A percentile compares a stretch with the other conserved stretches of the same genome.
phyloP scores from a whole-genome alignment of 2,888 invertebrate genomes.

The Arctia plantaginis region DNA sequence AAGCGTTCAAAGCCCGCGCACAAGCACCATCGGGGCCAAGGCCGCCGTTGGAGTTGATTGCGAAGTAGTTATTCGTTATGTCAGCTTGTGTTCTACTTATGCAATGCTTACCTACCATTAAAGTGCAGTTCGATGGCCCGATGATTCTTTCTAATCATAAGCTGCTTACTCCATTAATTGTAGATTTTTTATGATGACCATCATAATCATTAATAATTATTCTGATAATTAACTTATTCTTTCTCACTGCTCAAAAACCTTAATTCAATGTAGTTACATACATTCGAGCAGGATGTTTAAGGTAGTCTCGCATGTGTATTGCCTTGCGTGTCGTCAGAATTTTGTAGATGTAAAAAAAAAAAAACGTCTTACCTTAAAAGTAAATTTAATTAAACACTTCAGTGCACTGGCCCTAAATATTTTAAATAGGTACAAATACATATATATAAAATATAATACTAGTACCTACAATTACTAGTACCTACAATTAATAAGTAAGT shows the following conservation, averaged over 20 bases:
- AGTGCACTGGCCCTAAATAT: neutral
- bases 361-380: slow-evolving; percentile 7
- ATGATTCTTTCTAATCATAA: slow-evolving; percentile 48
- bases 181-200: neutral
- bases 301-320: neutral
- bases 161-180: slow-evolving; percentile 12
- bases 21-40: slow-evolving; percentile 76
- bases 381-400: neutral
- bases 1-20: slow-evolving; percentile 49
- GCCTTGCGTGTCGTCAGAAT: slow-evolving; percentile 16
- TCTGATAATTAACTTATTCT: neutral
- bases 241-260: neutral
- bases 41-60: slow-evolving; percentile 72
- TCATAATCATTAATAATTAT: neutral
- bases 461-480: too few relatives aligned
- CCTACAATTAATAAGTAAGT: too few relatives aligned
- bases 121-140: slow-evolving; percentile 80
- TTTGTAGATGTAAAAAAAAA: neutral
- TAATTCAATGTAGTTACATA: neutral
- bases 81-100: slow-evolving; percentile 85
- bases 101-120: slow-evolving; percentile 76
- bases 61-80: slow-evolving; percentile 81
- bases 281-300: slow-evolving; percentile 6
- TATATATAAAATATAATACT: neutral
- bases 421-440: neutral